phyloP scores from a whole-genome alignment of 2,113 vertebrate species.

The Clinocottus analis region DNA sequence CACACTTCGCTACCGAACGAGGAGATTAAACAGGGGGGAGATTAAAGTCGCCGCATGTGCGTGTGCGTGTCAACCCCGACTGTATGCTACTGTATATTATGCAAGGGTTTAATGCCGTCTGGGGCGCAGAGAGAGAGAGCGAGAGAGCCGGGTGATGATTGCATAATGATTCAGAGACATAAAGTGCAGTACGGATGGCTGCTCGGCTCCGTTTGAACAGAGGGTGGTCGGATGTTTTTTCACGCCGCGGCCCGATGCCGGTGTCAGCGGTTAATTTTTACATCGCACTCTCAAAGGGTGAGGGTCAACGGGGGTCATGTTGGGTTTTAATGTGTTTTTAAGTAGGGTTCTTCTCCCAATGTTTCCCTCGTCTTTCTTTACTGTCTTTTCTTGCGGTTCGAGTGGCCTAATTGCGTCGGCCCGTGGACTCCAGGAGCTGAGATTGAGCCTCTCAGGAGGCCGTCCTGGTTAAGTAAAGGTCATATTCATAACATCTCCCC shows the following conservation, averaged over 20 bases:
- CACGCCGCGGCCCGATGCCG: conserved; percentile 27
- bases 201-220: conserved; percentile 31
- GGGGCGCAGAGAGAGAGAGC: conserved; percentile 18
- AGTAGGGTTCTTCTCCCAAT: background rate
- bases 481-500: background rate
- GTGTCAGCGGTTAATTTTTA: conserved; percentile 18
- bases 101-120: conserved; percentile 54
- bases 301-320: background rate
- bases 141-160: conserved; percentile 51
- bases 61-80: conserved; percentile 31
- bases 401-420: conserved; percentile 20
- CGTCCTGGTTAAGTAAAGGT: conserved; percentile 22
- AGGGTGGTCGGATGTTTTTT: conserved; percentile 39
- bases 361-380: background rate
- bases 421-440: background rate
- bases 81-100: conserved; percentile 62
- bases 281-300: background rate
- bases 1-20: conserved; percentile 27
- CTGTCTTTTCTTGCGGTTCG: background rate
- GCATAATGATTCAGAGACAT: conserved; percentile 50
- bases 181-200: conserved; percentile 50
- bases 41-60: conserved; percentile 58
- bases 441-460: conserved; percentile 27
- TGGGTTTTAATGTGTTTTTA: background rate
- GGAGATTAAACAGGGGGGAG: conserved; percentile 66